Base-by-base conservation (phyloP, 2,888 invertebrate species). In the Nymphalis c-album region DNA sequence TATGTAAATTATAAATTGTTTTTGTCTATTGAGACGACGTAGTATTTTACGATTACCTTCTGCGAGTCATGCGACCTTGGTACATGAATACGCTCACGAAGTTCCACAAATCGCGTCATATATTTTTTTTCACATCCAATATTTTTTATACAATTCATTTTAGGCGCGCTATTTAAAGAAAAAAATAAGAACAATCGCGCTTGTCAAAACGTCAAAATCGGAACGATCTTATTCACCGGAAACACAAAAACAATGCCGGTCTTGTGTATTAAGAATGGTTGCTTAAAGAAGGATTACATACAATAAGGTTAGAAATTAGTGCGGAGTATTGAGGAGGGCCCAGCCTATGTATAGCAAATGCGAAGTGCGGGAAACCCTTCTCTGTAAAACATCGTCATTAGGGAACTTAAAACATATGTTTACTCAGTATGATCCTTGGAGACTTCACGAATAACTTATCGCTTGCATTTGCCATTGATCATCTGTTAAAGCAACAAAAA, bases 331-430 rank as follows among this genome's bases (percentile, higher is more conserved):
- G 61, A 77, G 77, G 78, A 78, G 82, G 82, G 83, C 73, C 55
- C 75, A 75, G 74, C 72, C 84, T 87, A 87, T 85, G 88, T 90
- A 88, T 89, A 87, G 90, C 89, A 81, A 86, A 82, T 84, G 83
- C 66, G 81, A 82, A 80, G 80, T 80, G 83, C 80, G 81, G 80
- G 76, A 84, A 90, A 89, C 91, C 91, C 91, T 90, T 91, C 84
- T 76, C 79, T 84, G 86, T 91, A 88, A 88, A 90, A 88, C 87
- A 87, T 88, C 82, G 86, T 83, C 84, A 80, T 87, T 89, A 86
- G 87, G 89, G 84, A 83, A 87, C 80, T 86, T 78, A 80, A 80
- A 89, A 90, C 91, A 92, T 84, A 83, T 92, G 91, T 89, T 90
- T 83, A 80, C 77, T 83, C 81, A 82, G 84, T 83, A 72, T 85